Base-by-base conservation (phyloP, 2,797 vertebrate species). In the Takifugu rubripes region DNA sequence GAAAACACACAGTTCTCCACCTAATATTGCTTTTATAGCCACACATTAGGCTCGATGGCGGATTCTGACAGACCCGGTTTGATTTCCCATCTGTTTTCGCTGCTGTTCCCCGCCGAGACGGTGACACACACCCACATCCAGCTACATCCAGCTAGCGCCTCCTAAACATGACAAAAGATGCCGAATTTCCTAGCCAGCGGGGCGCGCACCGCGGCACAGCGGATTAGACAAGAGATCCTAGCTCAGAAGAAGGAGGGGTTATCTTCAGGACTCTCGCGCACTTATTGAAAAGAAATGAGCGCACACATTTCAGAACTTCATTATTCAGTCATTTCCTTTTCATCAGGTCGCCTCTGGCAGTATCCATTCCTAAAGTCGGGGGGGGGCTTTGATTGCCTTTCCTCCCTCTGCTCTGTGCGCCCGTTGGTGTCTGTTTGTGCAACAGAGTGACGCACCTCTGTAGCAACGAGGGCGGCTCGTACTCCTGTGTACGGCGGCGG, bases 361-460 rank as follows among this genome's bases (percentile, higher is more conserved):
- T 73, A 79, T 76, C 61, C 63, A 31, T 55, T 61, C 17, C 49
- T 48, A 24, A 61, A 73, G 64, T 64, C 71, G 51, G 49, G 46
- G 66, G 21, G 21, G 52, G 63, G 60, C 63, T 66, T 62, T 48
- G 49, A 75, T 68, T 49, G 36, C 49, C 36, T 58, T 49, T 56
- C 61, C 56, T 54, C 52, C 57, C 51, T 40, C 54, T 54, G 56
- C 59, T 3, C 51, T n/a, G 27, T 58, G 54, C 66, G 25, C 25
- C 54, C 56, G 74, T 49, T 29, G 31, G 54, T 51, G 52, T 77
- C 58, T 72, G 73, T 75, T 64, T 75, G 64, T 51, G 49, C 64
- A 76, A 57, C 47, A 69, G 77, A 70, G 26, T 48, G 69, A 69
- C 82, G 79, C 80, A 72, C 75, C 79, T 75, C 74, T 75, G 81